Evolutionary conservation across 2,888 invertebrate genomes (phyloP), one percentile per base, ranked within the genome.

Genomic region (Oeneis ivallda): DNA sequence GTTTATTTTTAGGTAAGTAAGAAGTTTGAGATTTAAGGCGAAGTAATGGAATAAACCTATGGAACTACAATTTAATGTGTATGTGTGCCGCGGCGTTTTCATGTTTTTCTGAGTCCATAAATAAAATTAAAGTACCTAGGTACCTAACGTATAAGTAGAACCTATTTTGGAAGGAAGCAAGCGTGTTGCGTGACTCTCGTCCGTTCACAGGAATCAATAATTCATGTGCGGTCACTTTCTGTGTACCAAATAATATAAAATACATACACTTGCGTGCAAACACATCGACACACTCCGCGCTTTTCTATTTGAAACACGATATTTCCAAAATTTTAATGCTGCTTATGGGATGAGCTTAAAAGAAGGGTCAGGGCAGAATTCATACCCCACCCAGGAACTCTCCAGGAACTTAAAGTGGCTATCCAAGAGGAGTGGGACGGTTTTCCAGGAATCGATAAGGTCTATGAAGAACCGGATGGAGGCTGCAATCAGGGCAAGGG

Each of bases 191-290:
- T 73, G 69, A 65, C 70, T 69, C 54, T 65, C 41, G 64, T 63
- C 53, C 68, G 67, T 70, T 66, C 52, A 57, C 50, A 49, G 53
- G 59, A 69, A 66, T 72, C 69, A 72, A 69, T 70, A 73, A 71
- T 71, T 69, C 70, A 74, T 71, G 65, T 64, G 58, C 49, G 61
- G 52, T 67, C 71, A 71, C 74, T 74, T 75, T 75, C 75, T 71
- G 71, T 61, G 57, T 62, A 60, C 62, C 61, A 65, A 65, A 66
- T 53, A 62, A 52, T 61, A 8, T 58, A 10, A 15, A 15, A 58
- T 26, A 9, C 45, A 43, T n/a, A n/a, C n/a, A n/a, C n/a, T n/a
- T n/a, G n/a, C n/a, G n/a, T n/a, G n/a, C n/a, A n/a, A n/a, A n/a
- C n/a, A n/a, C n/a, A n/a, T n/a, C n/a, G n/a, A n/a, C n/a, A n/a